Evolutionary conservation across 2,888 invertebrate species (phyloP).

Genomic region (Eupithecia centaureata): DNA sequence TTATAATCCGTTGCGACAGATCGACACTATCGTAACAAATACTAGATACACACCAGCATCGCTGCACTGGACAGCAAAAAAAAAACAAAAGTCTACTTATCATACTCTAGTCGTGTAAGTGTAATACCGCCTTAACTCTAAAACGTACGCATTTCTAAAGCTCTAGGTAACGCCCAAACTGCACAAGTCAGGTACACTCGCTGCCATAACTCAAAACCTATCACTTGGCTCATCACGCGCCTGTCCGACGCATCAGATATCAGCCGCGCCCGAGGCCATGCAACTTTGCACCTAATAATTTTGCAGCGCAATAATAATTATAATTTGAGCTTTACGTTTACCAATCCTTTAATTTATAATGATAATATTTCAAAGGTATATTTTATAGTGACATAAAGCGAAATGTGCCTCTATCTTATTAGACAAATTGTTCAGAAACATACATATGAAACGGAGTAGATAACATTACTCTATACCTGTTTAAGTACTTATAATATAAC

Average conservation of each 20-base stretch:
- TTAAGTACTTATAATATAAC: too few species aligned
- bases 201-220: conserved; percentile 60
- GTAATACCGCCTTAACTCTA: background rate
- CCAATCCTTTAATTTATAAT: conserved; percentile 31
- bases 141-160: conserved; percentile 4
- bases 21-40: too few species aligned
- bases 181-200: conserved; percentile 48
- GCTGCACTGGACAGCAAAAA: too few species aligned
- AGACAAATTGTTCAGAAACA: background rate
- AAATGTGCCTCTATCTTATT: background rate
- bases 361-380: conserved; percentile 22
- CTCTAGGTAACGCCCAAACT: conserved; percentile 15
- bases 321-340: conserved; percentile 29
- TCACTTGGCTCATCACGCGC: conserved; percentile 69
- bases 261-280: conserved; percentile 57
- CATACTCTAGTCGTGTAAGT: too few species aligned
- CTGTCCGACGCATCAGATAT: conserved; percentile 73
- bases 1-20: too few species aligned
- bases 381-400: conserved; percentile 8
- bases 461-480: background rate
- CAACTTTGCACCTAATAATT: conserved; percentile 79
- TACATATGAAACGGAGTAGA: background rate
- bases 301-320: conserved; percentile 73
- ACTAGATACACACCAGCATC: too few species aligned
- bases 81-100: too few species aligned